Conservation (phyloP, 30 jellyfish, hydroid and myxozoan genomes). For the Pelagia noctiluca region DNA sequence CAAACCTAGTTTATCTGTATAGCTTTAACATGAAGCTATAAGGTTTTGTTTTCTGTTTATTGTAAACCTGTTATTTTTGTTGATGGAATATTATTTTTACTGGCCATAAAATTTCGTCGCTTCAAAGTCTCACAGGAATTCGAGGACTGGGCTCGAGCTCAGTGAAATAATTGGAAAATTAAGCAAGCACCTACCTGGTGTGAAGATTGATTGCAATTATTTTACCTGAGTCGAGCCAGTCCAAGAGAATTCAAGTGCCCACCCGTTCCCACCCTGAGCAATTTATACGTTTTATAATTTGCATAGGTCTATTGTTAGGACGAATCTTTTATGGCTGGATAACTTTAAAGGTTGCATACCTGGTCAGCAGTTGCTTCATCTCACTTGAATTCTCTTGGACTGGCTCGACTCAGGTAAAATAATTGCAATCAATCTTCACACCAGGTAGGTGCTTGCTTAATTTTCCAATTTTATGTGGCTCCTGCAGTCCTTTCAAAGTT, state of each 20-base stretch:
- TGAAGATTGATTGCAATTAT: constrained; percentile 1
- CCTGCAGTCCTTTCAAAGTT: too few species aligned
- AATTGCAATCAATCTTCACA: constrained; percentile 2
- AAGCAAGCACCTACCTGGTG: neutral
- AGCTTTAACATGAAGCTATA: neutral
- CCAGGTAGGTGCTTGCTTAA: neutral
- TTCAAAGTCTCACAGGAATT: neutral
- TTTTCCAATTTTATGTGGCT: neutral
- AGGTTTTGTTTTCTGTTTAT: neutral
- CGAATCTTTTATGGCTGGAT: too few species aligned
- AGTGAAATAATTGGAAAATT: neutral
- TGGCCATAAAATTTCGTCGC: neutral
- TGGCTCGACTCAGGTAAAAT: constrained; percentile 1
- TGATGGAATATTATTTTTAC: neutral
- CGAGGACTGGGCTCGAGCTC: constrained; percentile 6
- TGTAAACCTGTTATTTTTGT: neutral
- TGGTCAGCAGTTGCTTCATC: too few species aligned
- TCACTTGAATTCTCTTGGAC: neutral
- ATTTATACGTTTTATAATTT: neutral
- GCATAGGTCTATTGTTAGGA: too few species aligned
- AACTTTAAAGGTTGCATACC: too few species aligned
- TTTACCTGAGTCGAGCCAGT: constrained; percentile 1
- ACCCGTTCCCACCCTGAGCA: neutral
- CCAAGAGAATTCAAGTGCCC: neutral
- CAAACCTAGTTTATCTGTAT: neutral